Percentiles rank a stretch among this genome's conserved stretches.
These are phyloP conservation scores for Brachionus angularis DNA, from an alignment of 1,140 invertebrate species.

Conservation along the genomic window DNA sequence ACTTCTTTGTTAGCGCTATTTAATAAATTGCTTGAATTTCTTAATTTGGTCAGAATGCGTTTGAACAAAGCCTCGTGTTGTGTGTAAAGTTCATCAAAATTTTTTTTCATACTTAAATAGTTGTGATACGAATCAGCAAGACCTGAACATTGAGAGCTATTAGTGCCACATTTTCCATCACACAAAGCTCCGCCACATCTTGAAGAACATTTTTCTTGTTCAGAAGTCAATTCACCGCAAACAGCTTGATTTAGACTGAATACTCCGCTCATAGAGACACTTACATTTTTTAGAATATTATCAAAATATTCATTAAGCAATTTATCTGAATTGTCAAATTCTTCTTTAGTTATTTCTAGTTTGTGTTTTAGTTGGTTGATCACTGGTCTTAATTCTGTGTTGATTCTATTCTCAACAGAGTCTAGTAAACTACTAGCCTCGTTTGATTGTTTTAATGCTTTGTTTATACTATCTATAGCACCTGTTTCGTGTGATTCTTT, in stretches of 20 bases:
- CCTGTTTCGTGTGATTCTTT: constrained; percentile 37
- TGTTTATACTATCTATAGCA: constrained; percentile 31
- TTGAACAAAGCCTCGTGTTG: constrained; percentile 33
- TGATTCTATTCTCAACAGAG: background rate
- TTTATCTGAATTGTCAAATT: constrained; percentile 10
- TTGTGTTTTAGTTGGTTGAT: constrained; percentile 8
- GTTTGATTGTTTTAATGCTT: background rate
- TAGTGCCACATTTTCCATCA: constrained; percentile 35
- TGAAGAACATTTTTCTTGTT: constrained; percentile 10
- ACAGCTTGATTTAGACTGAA: constrained; percentile 21
- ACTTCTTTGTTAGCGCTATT: constrained; percentile 26
- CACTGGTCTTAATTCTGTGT: background rate
- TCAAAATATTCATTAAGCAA: constrained; percentile 6
- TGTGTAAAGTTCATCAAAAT: constrained; percentile 2
- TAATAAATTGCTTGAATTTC: constrained; percentile 41
- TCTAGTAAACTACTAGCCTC: background rate
- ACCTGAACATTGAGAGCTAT: constrained; percentile 20
- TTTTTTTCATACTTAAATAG: background rate
- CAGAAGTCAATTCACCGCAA: constrained; percentile 12
- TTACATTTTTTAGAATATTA: background rate
- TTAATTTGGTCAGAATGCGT: constrained; percentile 41
- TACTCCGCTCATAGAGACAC: background rate
- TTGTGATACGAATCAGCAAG: constrained; percentile 8
- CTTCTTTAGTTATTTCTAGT: constrained; percentile 27
- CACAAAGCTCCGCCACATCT: constrained; percentile 36